Evolutionary conservation across 2,797 vertebrate species (phyloP).

Genomic region (Lacerta agilis): DNA sequence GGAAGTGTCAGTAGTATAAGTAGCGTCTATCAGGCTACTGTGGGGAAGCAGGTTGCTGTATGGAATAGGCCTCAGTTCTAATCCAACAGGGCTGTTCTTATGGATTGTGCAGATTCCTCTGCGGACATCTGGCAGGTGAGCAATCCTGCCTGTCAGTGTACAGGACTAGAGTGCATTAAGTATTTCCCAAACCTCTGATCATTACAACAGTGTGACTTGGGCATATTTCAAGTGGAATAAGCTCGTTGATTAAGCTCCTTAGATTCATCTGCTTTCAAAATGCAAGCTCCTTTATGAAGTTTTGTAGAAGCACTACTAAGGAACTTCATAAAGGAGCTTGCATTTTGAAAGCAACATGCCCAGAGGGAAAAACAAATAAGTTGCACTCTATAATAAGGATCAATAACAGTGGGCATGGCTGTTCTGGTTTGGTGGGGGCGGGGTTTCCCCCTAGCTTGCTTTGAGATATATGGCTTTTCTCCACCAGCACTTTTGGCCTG

Average conservation of each 20-base stretch:
- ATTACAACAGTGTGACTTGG: not conserved
- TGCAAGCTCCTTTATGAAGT: not conserved
- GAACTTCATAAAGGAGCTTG: no score
- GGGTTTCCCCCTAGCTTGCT: no score
- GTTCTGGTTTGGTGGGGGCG: not conserved
- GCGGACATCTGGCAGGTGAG: not conserved
- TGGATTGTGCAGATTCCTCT: not conserved
- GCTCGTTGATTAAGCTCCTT: not conserved
- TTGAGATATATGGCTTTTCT: not conserved
- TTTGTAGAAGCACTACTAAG: no score
- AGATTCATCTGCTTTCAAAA: not conserved
- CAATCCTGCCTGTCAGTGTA: not conserved
- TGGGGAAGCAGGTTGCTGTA: not conserved
- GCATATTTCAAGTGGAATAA: not conserved
- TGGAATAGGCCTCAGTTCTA: not conserved
- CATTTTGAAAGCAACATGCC: no score
- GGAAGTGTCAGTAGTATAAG: not conserved
- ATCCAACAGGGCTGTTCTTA: not conserved
- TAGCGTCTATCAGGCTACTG: not conserved
- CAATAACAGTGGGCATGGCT: not conserved
- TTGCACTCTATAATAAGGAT: not conserved
- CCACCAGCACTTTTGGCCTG: not conserved
- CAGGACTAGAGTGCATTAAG: not conserved
- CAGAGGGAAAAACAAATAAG: not conserved
- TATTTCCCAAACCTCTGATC: not conserved